Base-by-base conservation (phyloP, 2,797 vertebrate genomes). In the Alcedo quadribrachys region DNA sequence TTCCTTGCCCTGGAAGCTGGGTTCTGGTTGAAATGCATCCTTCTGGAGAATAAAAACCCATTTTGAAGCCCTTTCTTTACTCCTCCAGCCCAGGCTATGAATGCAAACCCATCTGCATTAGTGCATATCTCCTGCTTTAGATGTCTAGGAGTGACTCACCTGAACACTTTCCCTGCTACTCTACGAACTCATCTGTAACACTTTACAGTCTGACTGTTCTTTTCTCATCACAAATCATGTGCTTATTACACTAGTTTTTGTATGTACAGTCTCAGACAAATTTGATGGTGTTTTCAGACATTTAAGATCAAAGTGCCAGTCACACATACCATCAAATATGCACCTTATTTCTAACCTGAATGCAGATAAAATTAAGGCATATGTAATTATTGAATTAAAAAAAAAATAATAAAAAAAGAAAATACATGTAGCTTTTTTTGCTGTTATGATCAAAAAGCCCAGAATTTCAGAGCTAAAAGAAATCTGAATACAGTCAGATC, bases 1-100 rank as follows among this genome's bases (percentile, higher is more conserved):
- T 95, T 75, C 81, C 90, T 92, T 87, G 75, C 55, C 58, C 68
- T 77, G 71, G 77, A 69, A 95, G 86, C 40, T 25, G 16, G 48
- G n/a, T 35, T 89, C 60, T 1, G 6, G 79, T 53, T 73, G 75
- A 87, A 75, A 78, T 48, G n/a, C 43, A 89, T 83, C 86, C 61
- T 93, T 82, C 43, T 90, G 84, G 28, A 50, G 32, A 60, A 83
- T 24, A 63, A 93, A 90, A 75, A 0, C 54, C 33, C 16, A 32
- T 55, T 82, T 74, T 74, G 12, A 74, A 93, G 62, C 20, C 16
- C 30, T 53, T 74, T 58, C 30, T 54, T 55, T 77, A 58, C 42
- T 92, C 45, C 42, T 67, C 2, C 2, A 85, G 28, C 24, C 32
- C 75, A 77, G 67, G 42, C 53, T 62, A 22, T 21, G 58, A 67